Evolutionary conservation across 2,113 vertebrate genomes (phyloP), one percentile per base, ranked within the genome.

Genomic region (Furnarius figulus): DNA sequence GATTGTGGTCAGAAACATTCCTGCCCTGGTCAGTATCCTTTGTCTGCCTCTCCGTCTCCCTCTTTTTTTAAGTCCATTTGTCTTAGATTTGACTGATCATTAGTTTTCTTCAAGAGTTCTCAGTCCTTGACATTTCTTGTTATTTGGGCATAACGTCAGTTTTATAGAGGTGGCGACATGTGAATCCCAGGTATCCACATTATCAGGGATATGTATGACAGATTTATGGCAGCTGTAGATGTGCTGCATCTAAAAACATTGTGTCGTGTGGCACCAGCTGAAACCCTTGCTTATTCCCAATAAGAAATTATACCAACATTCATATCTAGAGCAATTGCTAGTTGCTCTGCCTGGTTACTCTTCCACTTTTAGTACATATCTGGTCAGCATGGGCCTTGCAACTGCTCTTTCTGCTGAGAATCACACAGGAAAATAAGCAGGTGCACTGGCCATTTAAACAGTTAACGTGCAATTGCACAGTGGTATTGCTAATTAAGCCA

Each of bases 151-250:
- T 39, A 49, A 6, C 35, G 42, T 55, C 33, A 14, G 24, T 75
- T 78, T 53, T 21, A 5, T 35, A 25, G 39, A 80, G 50, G 77
- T 80, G 68, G 23, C 0, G 0, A 24, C 39, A 28, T 0, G 0
- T 49, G 58, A 55, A 55, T 55, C 17, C 18, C 35, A 30, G 44
- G 10, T 27, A 23, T 37, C 74, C 30, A 15, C 63, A 37, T 80
- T 22, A 20, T 37, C 49, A 55, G 52, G 56, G 37, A 35, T 20
- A 17, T 5, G 30, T 25, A 5, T 3, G 5, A 20, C 40, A 28
- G 53, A 67, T 22, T 5, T 71, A 50, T 2, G 55, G 82, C 21
- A 47, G 30, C 78, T 58, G 44, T 19, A 31, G 65, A 3, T 68
- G 15, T 70, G 55, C 59, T 81, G 30, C 65, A 33, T 30, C 16